A percentile compares a stretch with the other conserved stretches of the same genome.
Conservation (phyloP, 1,140 invertebrate genomes). For the Heterodera carotae region DNA sequence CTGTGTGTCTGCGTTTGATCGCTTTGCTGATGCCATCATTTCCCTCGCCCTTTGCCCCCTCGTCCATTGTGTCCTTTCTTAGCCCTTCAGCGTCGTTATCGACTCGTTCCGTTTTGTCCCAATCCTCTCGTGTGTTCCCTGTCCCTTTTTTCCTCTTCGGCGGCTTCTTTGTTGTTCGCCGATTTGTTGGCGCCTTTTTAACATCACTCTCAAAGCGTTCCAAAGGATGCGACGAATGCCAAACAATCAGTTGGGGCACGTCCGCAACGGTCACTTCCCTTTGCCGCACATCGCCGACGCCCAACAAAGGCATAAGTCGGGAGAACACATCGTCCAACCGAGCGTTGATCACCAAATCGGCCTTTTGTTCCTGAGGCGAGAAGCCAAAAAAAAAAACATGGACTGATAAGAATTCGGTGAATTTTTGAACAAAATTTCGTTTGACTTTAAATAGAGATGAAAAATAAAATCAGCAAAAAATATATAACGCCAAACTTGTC, state of each 20-base stretch:
- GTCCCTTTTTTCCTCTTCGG: too few species aligned
- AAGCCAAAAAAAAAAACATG: not conserved
- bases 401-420: not conserved
- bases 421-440: constrained; percentile 15
- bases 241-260: not conserved
- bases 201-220: not conserved
- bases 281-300: not conserved
- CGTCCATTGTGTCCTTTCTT: too few species aligned
- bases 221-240: not conserved
- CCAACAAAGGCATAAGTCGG: constrained; percentile 12
- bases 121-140: too few species aligned
- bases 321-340: constrained; percentile 50
- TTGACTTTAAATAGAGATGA: too few species aligned
- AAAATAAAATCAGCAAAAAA: too few species aligned
- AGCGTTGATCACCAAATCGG: constrained; percentile 54
- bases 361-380: constrained; percentile 60
- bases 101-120: too few species aligned
- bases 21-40: too few species aligned
- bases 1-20: too few species aligned
- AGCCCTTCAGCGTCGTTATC: too few species aligned
- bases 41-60: too few species aligned
- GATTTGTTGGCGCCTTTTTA: not conserved
- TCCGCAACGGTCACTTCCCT: not conserved
- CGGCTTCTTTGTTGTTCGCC: too few species aligned
- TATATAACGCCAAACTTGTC: too few species aligned